These are phyloP conservation scores for Bufotes viridis DNA, from an alignment of 2,797 vertebrate genomes.

Conservation along the genomic window DNA sequence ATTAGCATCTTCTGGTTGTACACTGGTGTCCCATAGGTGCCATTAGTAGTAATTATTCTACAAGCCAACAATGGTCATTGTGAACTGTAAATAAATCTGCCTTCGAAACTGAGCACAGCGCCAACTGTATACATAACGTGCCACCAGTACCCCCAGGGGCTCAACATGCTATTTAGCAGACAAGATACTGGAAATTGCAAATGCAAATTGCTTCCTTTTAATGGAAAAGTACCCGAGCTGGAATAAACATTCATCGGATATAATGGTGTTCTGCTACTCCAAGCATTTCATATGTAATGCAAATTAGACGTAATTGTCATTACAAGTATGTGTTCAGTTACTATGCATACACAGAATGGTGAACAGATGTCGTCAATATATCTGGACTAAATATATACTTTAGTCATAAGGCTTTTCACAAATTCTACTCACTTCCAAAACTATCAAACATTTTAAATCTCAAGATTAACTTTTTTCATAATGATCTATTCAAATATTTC, in stretches of 20 bases:
- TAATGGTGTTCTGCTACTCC: not conserved
- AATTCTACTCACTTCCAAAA: not conserved
- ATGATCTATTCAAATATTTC: not conserved
- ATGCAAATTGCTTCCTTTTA: slow-evolving; percentile 42
- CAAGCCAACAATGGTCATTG: not conserved
- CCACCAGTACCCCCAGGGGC: not conserved
- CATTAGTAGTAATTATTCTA: not conserved
- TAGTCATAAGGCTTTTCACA: not conserved
- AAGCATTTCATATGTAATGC: not conserved
- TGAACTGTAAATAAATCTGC: not conserved
- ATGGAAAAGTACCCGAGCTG: not conserved
- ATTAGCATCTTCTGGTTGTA: not conserved
- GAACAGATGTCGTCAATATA: not conserved
- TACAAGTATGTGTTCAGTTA: not conserved
- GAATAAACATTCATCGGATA: slow-evolving; percentile 1
- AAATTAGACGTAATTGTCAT: slow-evolving; percentile 15
- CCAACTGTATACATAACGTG: not conserved
- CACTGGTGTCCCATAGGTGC: not conserved
- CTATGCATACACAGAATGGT: not conserved
- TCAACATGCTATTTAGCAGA: not conserved
- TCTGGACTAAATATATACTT: not conserved
- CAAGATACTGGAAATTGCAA: slow-evolving; percentile 39
- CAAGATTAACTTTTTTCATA: not conserved
- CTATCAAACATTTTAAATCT: not conserved
- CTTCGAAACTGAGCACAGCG: not conserved